A percentile compares a stretch with the other conserved stretches of the same genome.
phyloP scores from a whole-genome alignment of 2,797 vertebrate species.

The Diglossa cyanea region DNA sequence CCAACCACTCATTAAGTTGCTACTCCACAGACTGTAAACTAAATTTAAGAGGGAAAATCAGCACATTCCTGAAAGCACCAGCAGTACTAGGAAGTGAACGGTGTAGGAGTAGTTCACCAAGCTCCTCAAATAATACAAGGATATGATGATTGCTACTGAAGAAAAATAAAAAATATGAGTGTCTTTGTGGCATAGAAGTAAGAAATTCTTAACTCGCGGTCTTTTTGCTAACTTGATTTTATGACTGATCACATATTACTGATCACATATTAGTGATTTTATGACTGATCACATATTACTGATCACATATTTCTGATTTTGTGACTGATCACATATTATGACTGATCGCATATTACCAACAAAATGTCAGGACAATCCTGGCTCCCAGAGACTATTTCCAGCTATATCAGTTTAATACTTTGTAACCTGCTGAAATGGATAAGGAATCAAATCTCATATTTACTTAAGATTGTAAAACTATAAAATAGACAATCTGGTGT shows the following conservation, averaged over 20 bases:
- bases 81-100: neutral
- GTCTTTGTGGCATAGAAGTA: neutral
- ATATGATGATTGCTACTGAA: neutral
- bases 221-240: neutral
- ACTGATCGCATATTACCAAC: neutral
- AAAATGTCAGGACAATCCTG: neutral
- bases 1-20: neutral
- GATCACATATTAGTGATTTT: neutral
- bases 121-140: neutral
- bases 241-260: neutral
- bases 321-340: neutral
- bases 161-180: neutral
- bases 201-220: neutral
- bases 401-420: neutral
- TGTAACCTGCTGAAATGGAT: neutral
- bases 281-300: neutral
- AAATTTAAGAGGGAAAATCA: neutral
- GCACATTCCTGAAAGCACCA: neutral
- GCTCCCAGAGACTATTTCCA: neutral
- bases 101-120: fast-evolving
- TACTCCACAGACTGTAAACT: neutral
- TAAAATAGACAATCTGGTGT: neutral
- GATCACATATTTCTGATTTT: neutral
- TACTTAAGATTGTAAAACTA: neutral
- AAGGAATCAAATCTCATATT: neutral